Percentiles rank a stretch among this genome's conserved stretches.
phyloP scores from a whole-genome alignment of 2,888 invertebrate species.

The Drosophila meridiana region DNA sequence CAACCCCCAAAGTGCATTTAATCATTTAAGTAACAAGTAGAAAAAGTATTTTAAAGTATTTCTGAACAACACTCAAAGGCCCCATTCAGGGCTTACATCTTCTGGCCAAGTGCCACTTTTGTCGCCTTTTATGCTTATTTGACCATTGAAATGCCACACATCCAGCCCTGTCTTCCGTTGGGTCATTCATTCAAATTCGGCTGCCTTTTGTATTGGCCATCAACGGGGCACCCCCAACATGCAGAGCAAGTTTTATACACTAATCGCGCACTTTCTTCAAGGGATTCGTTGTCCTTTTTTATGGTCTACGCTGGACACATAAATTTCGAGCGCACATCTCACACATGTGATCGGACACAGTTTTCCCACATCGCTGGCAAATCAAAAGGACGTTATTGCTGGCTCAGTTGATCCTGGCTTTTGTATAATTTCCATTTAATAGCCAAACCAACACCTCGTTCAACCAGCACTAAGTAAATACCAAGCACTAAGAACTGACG shows the following conservation, averaged over 20 bases:
- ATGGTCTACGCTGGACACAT: slow-evolving; percentile 61
- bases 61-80: slow-evolving; percentile 37
- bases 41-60: slow-evolving; percentile 49
- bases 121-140: slow-evolving; percentile 81
- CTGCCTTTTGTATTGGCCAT: slow-evolving; percentile 58
- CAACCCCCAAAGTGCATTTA: slow-evolving; percentile 66
- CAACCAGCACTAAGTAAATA: slow-evolving; percentile 40
- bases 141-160: slow-evolving; percentile 62
- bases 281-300: slow-evolving; percentile 64
- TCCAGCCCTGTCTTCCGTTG: slow-evolving; percentile 16
- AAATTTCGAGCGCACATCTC: slow-evolving; percentile 57
- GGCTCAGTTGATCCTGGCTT: slow-evolving; percentile 30
- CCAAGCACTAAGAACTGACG: slow-evolving; percentile 67
- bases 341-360: slow-evolving; percentile 57
- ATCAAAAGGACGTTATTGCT: slow-evolving; percentile 77
- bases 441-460: slow-evolving; percentile 65
- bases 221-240: slow-evolving; percentile 10
- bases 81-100: slow-evolving; percentile 38
- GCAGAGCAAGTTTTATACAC: slow-evolving; percentile 22
- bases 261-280: slow-evolving; percentile 62
- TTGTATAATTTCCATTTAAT: slow-evolving; percentile 77
- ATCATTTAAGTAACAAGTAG: slow-evolving; percentile 74
- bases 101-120: slow-evolving; percentile 74
- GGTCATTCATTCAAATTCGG: slow-evolving; percentile 66
- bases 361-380: slow-evolving; percentile 65